Evolutionary conservation across 1,140 invertebrate genomes (phyloP).

Genomic region (Drosophila murphyi): DNA sequence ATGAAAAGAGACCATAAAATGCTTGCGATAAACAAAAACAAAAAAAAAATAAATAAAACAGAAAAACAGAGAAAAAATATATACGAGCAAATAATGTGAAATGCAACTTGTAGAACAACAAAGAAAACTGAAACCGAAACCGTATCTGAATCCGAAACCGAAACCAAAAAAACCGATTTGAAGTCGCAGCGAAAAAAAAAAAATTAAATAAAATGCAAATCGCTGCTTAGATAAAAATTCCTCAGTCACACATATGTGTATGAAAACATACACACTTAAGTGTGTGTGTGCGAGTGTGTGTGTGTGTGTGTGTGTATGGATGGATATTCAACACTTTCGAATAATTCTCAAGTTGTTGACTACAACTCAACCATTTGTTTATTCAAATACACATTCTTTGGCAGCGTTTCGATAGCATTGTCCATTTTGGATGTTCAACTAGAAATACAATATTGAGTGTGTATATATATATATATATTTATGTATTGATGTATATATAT

Average conservation of each 20-base stretch:
- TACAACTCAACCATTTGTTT: constrained; percentile 23
- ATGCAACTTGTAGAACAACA: constrained; percentile 63
- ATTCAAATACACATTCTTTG: constrained; percentile 22
- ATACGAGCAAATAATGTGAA: constrained; percentile 36
- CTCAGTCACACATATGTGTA: constrained; percentile 15
- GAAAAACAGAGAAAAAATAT: constrained; percentile 22
- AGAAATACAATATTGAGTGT: background rate
- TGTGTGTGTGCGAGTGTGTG: no score
- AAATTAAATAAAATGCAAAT: constrained; percentile 44
- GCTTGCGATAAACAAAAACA: constrained; percentile 47
- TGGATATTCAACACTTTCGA: constrained; percentile 40
- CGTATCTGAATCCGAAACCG: constrained; percentile 28
- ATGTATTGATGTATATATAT: background rate
- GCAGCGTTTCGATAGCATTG: background rate
- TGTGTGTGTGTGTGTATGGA: constrained; percentile 4
- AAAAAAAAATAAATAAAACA: constrained; percentile 10
- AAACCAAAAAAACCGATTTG: constrained; percentile 39
- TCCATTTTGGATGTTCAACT: constrained; percentile 16
- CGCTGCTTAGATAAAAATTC: constrained; percentile 51
- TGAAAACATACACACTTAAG: constrained; percentile 6
- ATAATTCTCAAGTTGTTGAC: constrained; percentile 19
- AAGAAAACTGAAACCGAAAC: constrained; percentile 27
- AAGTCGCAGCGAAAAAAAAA: constrained; percentile 36
- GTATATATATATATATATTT: background rate
- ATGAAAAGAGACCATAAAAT: constrained; percentile 52